These are phyloP conservation scores for Lophius americanus DNA, from an alignment of 2,797 vertebrate species.

Conservation along the genomic window DNA sequence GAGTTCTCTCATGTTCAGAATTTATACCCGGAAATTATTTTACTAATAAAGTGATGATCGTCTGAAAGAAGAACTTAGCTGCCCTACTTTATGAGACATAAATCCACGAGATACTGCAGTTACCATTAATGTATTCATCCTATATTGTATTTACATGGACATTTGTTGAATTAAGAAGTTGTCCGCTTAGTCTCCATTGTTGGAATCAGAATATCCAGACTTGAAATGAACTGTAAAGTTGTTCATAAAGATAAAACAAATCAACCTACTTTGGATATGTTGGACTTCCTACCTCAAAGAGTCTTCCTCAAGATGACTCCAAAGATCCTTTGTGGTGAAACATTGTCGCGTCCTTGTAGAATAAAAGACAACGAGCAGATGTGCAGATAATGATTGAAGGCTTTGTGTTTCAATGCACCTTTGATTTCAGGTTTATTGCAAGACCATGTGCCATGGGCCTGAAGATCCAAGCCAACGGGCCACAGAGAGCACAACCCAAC, in stretches of 20 bases:
- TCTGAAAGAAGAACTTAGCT: not conserved
- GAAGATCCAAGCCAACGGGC: conserved; percentile 95
- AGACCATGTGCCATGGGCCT: conserved; percentile 97
- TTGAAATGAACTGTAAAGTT: not conserved
- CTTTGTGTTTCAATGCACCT: not conserved
- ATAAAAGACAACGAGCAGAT: not conserved
- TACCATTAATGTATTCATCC: not conserved
- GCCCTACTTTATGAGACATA: not conserved
- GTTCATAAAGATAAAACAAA: not conserved
- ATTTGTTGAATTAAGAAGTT: not conserved
- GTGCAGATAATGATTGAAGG: not conserved
- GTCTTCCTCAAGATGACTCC: not conserved
- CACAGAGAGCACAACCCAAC: conserved; percentile 94
- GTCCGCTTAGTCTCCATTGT: not conserved
- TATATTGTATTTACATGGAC: not conserved
- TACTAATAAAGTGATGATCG: not conserved
- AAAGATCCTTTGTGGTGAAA: not conserved
- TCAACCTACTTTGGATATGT: not conserved
- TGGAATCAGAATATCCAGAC: not conserved
- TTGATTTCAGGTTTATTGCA: conserved; percentile 90
- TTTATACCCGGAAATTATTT: not conserved
- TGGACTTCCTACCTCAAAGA: not conserved
- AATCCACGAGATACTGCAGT: not conserved
- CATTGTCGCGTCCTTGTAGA: not conserved
- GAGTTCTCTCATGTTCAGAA: conserved; percentile 4